phyloP scores from a whole-genome alignment of 2,888 invertebrate species.

The Bombylius discolor region DNA sequence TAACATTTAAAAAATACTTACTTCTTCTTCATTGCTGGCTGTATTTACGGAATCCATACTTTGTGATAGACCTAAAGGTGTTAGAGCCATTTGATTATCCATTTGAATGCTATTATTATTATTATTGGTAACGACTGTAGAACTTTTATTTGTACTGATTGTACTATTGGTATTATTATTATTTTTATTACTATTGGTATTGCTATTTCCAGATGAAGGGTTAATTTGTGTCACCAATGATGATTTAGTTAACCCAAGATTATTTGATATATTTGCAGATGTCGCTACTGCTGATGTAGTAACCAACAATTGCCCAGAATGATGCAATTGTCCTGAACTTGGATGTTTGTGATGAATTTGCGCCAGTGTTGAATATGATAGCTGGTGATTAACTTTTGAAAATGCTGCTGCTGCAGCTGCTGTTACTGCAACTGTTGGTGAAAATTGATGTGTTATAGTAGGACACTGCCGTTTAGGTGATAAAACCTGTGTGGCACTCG shows the following conservation, averaged over 20 bases:
- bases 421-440: slow-evolving; percentile 36
- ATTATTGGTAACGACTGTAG: slow-evolving; percentile 12
- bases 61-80: slow-evolving; percentile 74
- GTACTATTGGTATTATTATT: slow-evolving; percentile 18
- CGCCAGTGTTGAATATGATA: slow-evolving; percentile 38
- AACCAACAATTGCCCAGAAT: slow-evolving; percentile 16
- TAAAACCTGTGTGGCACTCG: slow-evolving; percentile 40
- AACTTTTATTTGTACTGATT: neutral
- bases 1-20: slow-evolving; percentile 38
- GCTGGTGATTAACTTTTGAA: slow-evolving; percentile 21
- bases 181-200: slow-evolving; percentile 19
- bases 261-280: slow-evolving; percentile 24
- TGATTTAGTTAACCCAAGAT: slow-evolving; percentile 31
- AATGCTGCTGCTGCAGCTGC: slow-evolving; percentile 27
- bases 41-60: slow-evolving; percentile 98
- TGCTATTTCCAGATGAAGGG: slow-evolving; percentile 13
- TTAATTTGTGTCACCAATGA: slow-evolving; percentile 17
- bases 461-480: slow-evolving; percentile 39
- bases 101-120: slow-evolving; percentile 27
- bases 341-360: slow-evolving; percentile 15
- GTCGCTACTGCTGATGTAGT: slow-evolving; percentile 20
- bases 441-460: slow-evolving; percentile 26
- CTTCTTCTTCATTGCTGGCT: slow-evolving; percentile 94
- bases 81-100: slow-evolving; percentile 44
- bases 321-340: slow-evolving; percentile 16